Base-by-base conservation (phyloP, 2,888 invertebrate species). In the Panzeria rudis region DNA sequence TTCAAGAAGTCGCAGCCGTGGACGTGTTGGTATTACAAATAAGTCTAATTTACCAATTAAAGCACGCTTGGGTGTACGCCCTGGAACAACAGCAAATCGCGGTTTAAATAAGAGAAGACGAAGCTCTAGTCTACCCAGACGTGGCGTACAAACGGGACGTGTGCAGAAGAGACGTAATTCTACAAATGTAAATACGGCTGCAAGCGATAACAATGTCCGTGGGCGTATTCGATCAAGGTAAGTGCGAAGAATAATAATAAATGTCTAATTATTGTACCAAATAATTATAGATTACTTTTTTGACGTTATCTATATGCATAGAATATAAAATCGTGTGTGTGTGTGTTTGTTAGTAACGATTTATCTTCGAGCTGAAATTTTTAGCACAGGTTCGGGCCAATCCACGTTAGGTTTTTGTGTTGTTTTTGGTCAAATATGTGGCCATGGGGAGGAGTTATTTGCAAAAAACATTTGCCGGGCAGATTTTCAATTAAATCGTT, bases 21-120 rank as follows among this genome's bases (percentile, higher is more conserved):
- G 83, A 54, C 86, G 87, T 50, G 78, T 69, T 29, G 64, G 23
- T 11, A 35, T 76, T 44, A 59, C 25, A 13, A 75, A 80, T 20
- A 88, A 89, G 3, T 88, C 91, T 7, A 62, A 86, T 50, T 86
- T 90, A 7, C 91, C 91, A 15, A 89, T 92, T 8, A 91, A 90
- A 86, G 89, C 92, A 15, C 91, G 91, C 8, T 86, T 92, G 64
- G 91, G 91, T 15, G 86, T 88, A 59, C 91, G 92, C 66, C 88
- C 89, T 2, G 88, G 88, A 47, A 83, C 81, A 5, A 82, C 86
- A 41, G 66, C 80, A 13, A 87, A 66, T 80, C 87, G 84, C 23
- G 35, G 54, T 20, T 50, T 83, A 44, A 79, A 72, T 25, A 84
- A 86, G 1, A 86, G 71, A 75, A 84, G 86, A 11, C 89, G 89